Evolutionary conservation across 2,888 invertebrate species (phyloP), one percentile per base, ranked within the genome.

Genomic region (Xestia sexstrigata): DNA sequence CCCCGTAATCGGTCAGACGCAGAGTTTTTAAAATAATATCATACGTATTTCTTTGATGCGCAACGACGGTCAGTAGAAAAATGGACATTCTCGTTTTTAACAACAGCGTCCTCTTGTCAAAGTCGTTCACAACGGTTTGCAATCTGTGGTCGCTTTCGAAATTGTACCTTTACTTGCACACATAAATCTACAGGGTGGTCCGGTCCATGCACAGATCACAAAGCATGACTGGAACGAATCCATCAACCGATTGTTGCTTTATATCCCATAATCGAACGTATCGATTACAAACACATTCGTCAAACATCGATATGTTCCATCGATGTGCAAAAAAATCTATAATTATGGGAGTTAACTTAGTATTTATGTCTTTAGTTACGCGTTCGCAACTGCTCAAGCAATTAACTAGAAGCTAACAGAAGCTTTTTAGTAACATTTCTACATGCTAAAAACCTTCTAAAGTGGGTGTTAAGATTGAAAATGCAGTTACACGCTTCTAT

Each of bases 321-420:
- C 55, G 45, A 65, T 70, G 74, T 71, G 80, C 86, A 85, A 78
- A 87, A 83, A 78, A 82, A 79, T 69, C 72, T 55, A 78, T 85
- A 85, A 88, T 89, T 86, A 86, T 70, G 55, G 49, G 73, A 66
- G 74, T 86, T 83, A 77, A 78, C 71, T 55, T 60, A 73, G 84
- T 84, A 79, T 88, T 88, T 88, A 88, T 76, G 55, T 76, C 26
- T 83, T 88, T 88, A 86, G 89, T 66, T 73, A 87, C 89, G 88
- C 83, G 76, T 82, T 71, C 49, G 83, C 74, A 82, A 85, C 52
- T 76, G 78, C 55, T 62, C 11, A 66, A 17, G 67, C 80, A 83
- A 85, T 88, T 87, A 87, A 52, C 66, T 79, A 79, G 89, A 66
- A 89, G 89, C 86, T 80, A 26, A 85, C 89, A 81, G 89, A 82